phyloP scores from a whole-genome alignment of 1,140 invertebrate genomes.

The Lycorma delicatula region DNA sequence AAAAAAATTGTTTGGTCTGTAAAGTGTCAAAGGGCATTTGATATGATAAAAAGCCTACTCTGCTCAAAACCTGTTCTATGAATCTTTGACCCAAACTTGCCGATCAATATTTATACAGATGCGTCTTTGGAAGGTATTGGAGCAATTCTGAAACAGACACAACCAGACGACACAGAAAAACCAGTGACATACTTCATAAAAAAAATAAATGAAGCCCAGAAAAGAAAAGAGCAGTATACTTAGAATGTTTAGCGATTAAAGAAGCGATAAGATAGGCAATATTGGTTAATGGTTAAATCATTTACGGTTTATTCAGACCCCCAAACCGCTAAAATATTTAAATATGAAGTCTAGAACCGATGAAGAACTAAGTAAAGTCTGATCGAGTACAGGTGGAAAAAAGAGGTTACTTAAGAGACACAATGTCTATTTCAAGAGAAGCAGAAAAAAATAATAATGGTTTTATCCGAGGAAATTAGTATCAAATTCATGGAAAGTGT shows the following conservation, averaged over 20 bases:
- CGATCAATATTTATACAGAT: too few relatives aligned
- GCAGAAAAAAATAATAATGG: constrained; percentile 26
- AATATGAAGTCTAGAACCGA: constrained; percentile 35
- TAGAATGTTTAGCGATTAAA: constrained; percentile 37
- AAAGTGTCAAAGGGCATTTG: background rate
- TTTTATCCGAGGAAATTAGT: constrained; percentile 21
- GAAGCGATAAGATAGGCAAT: constrained; percentile 37
- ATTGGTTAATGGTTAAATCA: constrained; percentile 34
- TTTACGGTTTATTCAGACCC: constrained; percentile 37
- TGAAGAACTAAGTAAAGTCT: constrained; percentile 23
- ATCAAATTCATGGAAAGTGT: constrained; percentile 24
- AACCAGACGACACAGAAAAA: constrained; percentile 28
- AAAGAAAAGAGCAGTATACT: constrained; percentile 33
- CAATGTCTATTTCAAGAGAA: constrained; percentile 7
- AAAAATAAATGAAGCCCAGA: constrained; percentile 32
- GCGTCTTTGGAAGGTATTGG: too few relatives aligned
- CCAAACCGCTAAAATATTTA: constrained; percentile 37
- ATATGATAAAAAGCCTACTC: background rate
- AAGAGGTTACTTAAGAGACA: too few relatives aligned
- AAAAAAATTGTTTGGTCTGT: constrained; percentile 31
- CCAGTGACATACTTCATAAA: constrained; percentile 33
- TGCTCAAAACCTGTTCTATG: too few relatives aligned
- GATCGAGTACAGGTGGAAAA: background rate
- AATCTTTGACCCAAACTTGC: too few relatives aligned
- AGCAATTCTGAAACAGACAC: constrained; percentile 27